Evolutionary conservation across 23 tunicate species (phyloP).

Genomic region (Styela clava): DNA sequence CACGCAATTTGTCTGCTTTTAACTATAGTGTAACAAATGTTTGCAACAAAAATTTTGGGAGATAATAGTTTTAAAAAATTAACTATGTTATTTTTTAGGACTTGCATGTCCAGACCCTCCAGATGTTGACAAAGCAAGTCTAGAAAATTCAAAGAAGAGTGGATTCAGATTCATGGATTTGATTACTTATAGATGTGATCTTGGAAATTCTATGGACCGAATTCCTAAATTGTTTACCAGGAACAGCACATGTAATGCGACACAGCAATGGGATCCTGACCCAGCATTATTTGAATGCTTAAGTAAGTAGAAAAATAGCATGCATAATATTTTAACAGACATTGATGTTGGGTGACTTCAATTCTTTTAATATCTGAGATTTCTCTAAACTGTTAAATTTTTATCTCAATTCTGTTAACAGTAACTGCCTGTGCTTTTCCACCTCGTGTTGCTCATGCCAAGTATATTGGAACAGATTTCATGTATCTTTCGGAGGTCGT

Average conservation of each 20-base stretch:
- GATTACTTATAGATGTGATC: conserved; percentile 38
- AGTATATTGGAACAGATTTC: conserved; percentile 1
- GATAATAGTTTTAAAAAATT: too few relatives aligned
- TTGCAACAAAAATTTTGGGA: too few relatives aligned
- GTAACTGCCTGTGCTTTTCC: conserved; percentile 26
- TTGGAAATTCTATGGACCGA: conserved; percentile 24
- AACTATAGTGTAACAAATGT: too few relatives aligned
- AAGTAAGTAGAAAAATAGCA: conserved; percentile 18
- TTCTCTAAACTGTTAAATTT: too few relatives aligned
- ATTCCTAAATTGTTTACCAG: neutral
- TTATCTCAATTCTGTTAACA: neutral
- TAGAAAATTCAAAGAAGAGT: conserved; percentile 18
- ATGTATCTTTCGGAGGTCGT: conserved; percentile 3
- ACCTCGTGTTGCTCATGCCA: conserved; percentile 38
- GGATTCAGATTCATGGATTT: conserved; percentile 30
- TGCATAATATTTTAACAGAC: too few relatives aligned
- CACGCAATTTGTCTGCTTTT: too few relatives aligned
- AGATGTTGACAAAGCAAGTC: conserved; percentile 10
- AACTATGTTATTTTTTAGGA: conserved; percentile 31
- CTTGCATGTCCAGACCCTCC: conserved; percentile 65
- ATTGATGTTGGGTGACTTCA: too few relatives aligned
- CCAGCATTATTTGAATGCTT: conserved; percentile 26
- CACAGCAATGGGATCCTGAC: conserved; percentile 55
- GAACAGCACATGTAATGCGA: conserved; percentile 28
- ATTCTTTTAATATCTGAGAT: too few relatives aligned